phyloP scores from a whole-genome alignment of 2,797 vertebrate species.

The Hemibagrus guttatus region DNA sequence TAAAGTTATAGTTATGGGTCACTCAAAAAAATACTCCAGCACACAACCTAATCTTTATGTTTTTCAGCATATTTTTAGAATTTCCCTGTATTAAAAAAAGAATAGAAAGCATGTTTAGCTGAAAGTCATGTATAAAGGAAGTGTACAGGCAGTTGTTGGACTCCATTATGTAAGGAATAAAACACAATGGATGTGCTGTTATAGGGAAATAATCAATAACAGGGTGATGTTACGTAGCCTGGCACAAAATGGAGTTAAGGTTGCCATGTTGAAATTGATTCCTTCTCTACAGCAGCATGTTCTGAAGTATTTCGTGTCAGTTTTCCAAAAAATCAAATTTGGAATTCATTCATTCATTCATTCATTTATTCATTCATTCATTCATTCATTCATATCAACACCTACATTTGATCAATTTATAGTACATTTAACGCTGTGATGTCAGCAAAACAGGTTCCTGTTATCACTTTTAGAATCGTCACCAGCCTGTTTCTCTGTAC shows the following conservation, averaged over 20 bases:
- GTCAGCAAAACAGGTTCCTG: neutral
- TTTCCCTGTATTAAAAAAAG: neutral
- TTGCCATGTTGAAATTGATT: neutral
- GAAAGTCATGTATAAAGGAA: neutral
- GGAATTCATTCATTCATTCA: too few relatives aligned
- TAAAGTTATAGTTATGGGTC: neutral
- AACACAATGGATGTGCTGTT: neutral
- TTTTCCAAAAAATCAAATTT: neutral
- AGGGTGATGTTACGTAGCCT: neutral
- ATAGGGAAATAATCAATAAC: neutral
- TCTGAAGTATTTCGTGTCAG: neutral
- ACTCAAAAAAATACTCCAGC: neutral
- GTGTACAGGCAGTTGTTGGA: neutral
- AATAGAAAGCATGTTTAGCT: slow-evolving; percentile 3
- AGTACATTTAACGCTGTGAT: neutral
- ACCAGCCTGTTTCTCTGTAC: neutral
- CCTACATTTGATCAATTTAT: neutral
- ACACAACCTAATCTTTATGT: neutral
- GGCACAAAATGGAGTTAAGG: neutral
- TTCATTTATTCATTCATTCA: too few relatives aligned
- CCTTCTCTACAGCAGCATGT: neutral
- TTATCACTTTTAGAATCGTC: neutral
- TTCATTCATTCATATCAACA: too few relatives aligned
- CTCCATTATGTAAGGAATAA: neutral
- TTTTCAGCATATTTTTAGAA: neutral